phyloP scores from a whole-genome alignment of 2,113 vertebrate genomes.

The Clarias gariepinus region DNA sequence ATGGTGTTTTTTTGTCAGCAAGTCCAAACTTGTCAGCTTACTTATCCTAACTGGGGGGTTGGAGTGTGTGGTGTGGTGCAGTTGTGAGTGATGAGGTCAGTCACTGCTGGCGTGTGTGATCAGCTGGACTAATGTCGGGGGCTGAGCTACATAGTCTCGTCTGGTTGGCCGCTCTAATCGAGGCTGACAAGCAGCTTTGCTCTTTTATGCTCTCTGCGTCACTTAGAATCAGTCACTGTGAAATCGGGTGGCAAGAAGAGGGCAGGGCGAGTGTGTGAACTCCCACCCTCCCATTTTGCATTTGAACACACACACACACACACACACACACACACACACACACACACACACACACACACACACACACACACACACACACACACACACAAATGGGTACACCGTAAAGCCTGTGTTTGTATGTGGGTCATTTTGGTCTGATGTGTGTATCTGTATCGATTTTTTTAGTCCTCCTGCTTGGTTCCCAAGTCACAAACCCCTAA shows the following conservation, averaged over 20 bases:
- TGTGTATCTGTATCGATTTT: conserved; percentile 78
- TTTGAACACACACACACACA: conserved; percentile 31
- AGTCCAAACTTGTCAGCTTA: conserved; percentile 14
- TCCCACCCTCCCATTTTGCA: conserved; percentile 55
- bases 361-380: conserved; percentile 12
- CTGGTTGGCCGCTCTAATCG: conserved; percentile 83
- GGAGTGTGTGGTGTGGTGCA: background rate
- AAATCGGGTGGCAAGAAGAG: conserved; percentile 86
- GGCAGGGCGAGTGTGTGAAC: conserved; percentile 74
- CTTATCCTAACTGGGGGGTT: conserved; percentile 1
- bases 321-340: background rate
- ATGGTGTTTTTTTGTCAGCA: background rate
- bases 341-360: conserved; percentile 40
- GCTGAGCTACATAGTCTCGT: conserved; percentile 86
- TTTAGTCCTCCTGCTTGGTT: conserved; percentile 59
- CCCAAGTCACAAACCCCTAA: conserved; percentile 60
- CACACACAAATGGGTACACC: conserved; percentile 30
- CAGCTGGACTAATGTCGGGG: conserved; percentile 83
- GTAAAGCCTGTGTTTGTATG: conserved; percentile 63
- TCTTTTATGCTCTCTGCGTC: conserved; percentile 92
- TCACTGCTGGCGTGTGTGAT: conserved; percentile 81
- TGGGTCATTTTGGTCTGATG: conserved; percentile 69
- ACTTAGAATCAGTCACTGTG: conserved; percentile 87
- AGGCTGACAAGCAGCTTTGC: conserved; percentile 91
- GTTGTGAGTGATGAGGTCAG: conserved; percentile 62